Evolutionary conservation across 2,797 vertebrate species (phyloP).

Genomic region (Todus mexicanus): DNA sequence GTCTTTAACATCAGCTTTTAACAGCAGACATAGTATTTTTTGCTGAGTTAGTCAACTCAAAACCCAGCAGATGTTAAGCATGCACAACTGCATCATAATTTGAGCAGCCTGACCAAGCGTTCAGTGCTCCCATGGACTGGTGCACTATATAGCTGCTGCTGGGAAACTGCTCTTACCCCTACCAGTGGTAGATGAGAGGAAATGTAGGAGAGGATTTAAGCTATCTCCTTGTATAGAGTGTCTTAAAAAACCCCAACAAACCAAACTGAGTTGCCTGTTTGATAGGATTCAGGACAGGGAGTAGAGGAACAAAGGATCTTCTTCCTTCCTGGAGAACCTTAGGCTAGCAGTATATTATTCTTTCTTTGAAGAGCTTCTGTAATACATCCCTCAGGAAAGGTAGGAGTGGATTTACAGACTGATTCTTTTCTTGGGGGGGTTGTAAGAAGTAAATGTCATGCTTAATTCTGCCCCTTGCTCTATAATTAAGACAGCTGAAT

Average conservation of each 20-base stretch:
- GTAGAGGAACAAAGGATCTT: neutral
- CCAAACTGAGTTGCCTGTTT: neutral
- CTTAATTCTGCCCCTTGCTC: neutral
- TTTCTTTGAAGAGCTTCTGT: neutral
- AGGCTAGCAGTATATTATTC: neutral
- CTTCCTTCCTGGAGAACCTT: neutral
- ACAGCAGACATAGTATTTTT: neutral
- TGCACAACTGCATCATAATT: neutral
- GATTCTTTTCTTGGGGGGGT: neutral
- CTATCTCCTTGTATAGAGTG: neutral
- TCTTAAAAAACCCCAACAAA: fast-evolving
- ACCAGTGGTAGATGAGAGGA: neutral
- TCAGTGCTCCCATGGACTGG: neutral
- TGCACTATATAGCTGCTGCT: neutral
- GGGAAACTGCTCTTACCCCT: neutral
- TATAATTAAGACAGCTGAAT: neutral
- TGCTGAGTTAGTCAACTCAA: neutral
- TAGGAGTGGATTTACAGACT: neutral
- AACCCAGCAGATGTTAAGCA: neutral
- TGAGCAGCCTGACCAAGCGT: neutral
- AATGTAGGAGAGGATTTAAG: neutral
- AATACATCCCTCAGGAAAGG: neutral
- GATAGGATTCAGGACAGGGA: neutral
- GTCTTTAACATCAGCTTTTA: neutral
- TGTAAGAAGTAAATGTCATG: neutral